Evolutionary conservation across 2,113 vertebrate species (phyloP), one percentile per base, ranked within the genome.

Genomic region (Melanerpes formicivorus): DNA sequence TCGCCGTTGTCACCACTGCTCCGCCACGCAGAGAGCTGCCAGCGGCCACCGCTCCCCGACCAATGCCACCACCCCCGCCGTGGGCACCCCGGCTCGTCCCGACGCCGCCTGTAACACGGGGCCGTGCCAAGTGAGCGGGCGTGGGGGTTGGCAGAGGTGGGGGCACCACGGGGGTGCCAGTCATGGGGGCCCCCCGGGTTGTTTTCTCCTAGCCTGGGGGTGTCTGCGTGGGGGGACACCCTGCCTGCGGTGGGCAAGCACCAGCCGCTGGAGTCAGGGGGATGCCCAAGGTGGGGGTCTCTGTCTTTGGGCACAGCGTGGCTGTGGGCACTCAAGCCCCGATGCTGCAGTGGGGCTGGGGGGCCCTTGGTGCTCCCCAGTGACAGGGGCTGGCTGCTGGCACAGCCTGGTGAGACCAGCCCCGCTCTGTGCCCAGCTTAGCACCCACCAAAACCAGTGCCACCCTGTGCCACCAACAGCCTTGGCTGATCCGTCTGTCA

Each of bases 401-500:
- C 37, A 18, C 75, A n/a, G 14, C 85, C 26, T 3, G 18, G 16
- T 70, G 34, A 54, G 10, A 44, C 9, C 44, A 64, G 54, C 64
- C 34, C 34, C 1, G 9, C 46, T 54, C 50, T 6, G 37, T 48
- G 16, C 40, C 60, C 27, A 5, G 21, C 62, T 59, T 65, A 18
- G 77, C 77, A n/a, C 44, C 63, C 78, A 1, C 67, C 6, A 1
- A 59, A 60, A 4, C 15, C 56, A 3, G 25, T 12, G 70, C 26
- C 2, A 17, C 55, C n/a, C 32, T 1, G 4, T 3, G n/a, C 37
- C 5, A 1, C 34, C 0, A 32, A 5, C 16, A 5, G 40, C 64
- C 64, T 6, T 2, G 6, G 37, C 32, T 2, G 2, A 5, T 40
- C 11, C 4, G 3, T 11, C 50, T 50, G 48, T 11, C 18, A 22